Base-by-base conservation (phyloP, 2,113 vertebrate genomes). In the Etia nguti region DNA sequence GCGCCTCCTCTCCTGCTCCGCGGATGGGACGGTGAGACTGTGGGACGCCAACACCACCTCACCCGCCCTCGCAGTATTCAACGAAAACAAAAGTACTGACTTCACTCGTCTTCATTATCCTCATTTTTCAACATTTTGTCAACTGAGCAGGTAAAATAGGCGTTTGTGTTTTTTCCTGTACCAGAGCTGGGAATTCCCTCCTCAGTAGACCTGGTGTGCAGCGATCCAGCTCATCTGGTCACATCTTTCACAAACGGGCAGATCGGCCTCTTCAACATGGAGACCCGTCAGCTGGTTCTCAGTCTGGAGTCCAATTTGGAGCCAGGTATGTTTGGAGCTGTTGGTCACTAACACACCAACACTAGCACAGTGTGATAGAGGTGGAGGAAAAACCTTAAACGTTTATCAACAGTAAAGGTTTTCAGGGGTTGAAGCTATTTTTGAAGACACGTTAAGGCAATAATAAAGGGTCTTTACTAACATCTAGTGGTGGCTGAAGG, bases 221-320 rank as follows among this genome's bases (percentile, higher is more conserved):
- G 98, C 92, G 99, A 99, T 79, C 97, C 98, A 3, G 98, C 98
- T 90, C 97, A 99, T 91, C 97, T 99, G 97, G 98, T 99, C 90
- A 96, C 97, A 10, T 97, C 98, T 50, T 99, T 99, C 96, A 97
- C 96, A 83, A 99, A 96, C 55, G 98, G 98, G 8, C 95, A 97
- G 86, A 98, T 97, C 24, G 97, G 97, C 89, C 97, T 99, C 94
- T 99, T 98, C 95, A 99, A 99, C 95, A 98, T 99, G 98, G 98
- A 99, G 93, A 99, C 98, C 1, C 96, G 94, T 6, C 98, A 99
- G 81, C 96, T 97, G 83, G 96, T 99, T 93, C 97, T 99, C 91
- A 99, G 95, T 46, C 95, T 99, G 90, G 98, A 99, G 92, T 97
- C 98, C 59, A 96, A 81, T 80, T 86, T 95, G 81, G 98, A 99